These are phyloP conservation scores for Hyles euphorbiae DNA, from an alignment of 1,140 invertebrate species.

Conservation along the genomic window DNA sequence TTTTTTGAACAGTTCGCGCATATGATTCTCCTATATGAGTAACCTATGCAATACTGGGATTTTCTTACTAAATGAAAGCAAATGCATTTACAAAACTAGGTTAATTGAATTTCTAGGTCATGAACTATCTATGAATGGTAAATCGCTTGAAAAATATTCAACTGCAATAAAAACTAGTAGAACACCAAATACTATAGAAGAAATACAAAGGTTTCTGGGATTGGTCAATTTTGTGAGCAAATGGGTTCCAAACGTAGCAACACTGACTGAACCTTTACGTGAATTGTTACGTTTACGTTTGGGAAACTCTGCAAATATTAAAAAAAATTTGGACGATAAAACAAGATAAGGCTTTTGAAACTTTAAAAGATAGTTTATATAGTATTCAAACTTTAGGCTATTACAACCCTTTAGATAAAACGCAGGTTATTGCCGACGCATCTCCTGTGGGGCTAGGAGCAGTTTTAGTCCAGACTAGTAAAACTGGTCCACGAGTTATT, in stretches of 20 bases:
- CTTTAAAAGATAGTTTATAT: neutral
- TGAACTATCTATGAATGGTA: conserved; percentile 26
- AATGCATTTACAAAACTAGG: no score
- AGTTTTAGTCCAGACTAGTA: conserved; percentile 30
- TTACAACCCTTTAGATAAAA: conserved; percentile 25
- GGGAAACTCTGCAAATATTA: conserved; percentile 9
- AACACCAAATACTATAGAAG: conserved; percentile 29
- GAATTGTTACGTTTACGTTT: conserved; percentile 30
- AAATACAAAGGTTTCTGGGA: conserved; percentile 46
- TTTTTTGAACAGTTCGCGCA: no score
- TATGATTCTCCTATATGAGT: no score
- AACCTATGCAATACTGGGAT: no score
- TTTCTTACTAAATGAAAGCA: no score
- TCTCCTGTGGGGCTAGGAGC: conserved; percentile 53
- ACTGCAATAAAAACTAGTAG: conserved; percentile 20
- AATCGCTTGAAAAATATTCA: conserved; percentile 22
- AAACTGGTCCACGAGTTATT: conserved; percentile 13
- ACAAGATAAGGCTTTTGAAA: conserved; percentile 12
- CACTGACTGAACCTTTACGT: conserved; percentile 25
- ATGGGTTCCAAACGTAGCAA: conserved; percentile 45
- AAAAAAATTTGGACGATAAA: conserved; percentile 9
- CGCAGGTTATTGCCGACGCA: conserved; percentile 55
- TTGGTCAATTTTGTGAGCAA: conserved; percentile 39
- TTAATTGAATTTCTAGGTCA: conserved; percentile 39
- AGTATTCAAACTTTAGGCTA: conserved; percentile 14